These are phyloP conservation scores for Pachycephus smyrnensis DNA, from an alignment of 2,888 invertebrate genomes.

Conservation along the genomic window DNA sequence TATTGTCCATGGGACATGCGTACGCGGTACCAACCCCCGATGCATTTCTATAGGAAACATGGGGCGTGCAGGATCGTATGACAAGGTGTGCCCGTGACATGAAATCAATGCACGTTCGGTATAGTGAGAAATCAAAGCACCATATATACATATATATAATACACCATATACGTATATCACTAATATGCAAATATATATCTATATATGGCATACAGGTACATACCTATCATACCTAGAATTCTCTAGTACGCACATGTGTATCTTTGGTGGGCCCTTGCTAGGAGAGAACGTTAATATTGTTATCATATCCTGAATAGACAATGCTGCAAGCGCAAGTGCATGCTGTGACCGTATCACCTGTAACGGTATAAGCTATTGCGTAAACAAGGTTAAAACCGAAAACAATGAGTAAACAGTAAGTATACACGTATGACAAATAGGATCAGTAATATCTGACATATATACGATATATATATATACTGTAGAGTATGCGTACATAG, in stretches of 20 bases:
- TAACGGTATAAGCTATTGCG: not conserved
- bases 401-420: not conserved
- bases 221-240: not conserved
- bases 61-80: constrained; percentile 14
- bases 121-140: not conserved
- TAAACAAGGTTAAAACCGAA: not conserved
- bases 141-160: not conserved
- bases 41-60: not conserved
- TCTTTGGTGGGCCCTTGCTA: not conserved
- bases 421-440: not conserved
- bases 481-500: not conserved
- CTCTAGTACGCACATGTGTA: not conserved
- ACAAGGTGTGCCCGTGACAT: constrained; percentile 22
- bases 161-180: not conserved
- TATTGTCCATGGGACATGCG: not conserved
- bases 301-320: not conserved
- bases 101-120: constrained; percentile 18
- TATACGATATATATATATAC: not conserved
- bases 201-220: not conserved
- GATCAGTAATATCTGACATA: not conserved
- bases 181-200: not conserved
- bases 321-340: not conserved
- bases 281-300: not conserved
- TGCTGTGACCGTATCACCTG: not conserved
- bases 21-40: not conserved